These are phyloP conservation scores for Hassar affinis DNA, from an alignment of 2,113 vertebrate species.

Conservation along the genomic window DNA sequence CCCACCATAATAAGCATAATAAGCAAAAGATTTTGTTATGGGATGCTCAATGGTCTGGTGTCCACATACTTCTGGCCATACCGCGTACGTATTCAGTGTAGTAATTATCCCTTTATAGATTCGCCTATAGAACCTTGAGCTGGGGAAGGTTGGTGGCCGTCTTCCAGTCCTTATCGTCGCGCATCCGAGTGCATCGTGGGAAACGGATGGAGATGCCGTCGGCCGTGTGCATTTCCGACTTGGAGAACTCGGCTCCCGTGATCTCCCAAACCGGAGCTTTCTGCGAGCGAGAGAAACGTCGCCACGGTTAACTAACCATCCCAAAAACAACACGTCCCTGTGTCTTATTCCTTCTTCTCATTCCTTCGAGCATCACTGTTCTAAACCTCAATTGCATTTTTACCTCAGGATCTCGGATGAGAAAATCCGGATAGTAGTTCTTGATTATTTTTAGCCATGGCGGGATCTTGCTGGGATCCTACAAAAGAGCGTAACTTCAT, in stretches of 20 bases:
- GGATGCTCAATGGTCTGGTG: neutral
- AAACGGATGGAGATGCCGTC: slow-evolving; percentile 98
- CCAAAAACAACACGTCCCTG: neutral
- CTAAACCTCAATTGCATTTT: neutral
- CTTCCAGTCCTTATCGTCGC: slow-evolving; percentile 96
- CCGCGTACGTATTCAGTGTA: neutral
- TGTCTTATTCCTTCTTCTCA: neutral
- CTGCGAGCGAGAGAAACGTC: slow-evolving; percentile 68
- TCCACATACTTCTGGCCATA: neutral
- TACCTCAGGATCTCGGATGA: slow-evolving; percentile 93
- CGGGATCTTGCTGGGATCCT: slow-evolving; percentile 96
- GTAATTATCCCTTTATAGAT: neutral
- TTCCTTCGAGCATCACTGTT: too few species aligned
- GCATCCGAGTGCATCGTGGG: slow-evolving; percentile 91
- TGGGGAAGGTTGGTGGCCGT: slow-evolving; percentile 88
- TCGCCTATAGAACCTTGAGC: slow-evolving; percentile 80
- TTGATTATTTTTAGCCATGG: slow-evolving; percentile 94
- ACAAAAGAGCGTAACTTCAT: slow-evolving; percentile 12
- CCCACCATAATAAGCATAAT: too few species aligned
- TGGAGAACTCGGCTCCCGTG: slow-evolving; percentile 95
- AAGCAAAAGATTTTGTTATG: too few species aligned
- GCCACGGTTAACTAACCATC: neutral
- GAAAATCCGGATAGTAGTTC: slow-evolving; percentile 97
- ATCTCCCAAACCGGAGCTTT: slow-evolving; percentile 96
- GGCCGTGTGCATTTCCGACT: slow-evolving; percentile 91